These are phyloP conservation scores for Amiota minor DNA, from an alignment of 2,888 invertebrate genomes.

Conservation along the genomic window DNA sequence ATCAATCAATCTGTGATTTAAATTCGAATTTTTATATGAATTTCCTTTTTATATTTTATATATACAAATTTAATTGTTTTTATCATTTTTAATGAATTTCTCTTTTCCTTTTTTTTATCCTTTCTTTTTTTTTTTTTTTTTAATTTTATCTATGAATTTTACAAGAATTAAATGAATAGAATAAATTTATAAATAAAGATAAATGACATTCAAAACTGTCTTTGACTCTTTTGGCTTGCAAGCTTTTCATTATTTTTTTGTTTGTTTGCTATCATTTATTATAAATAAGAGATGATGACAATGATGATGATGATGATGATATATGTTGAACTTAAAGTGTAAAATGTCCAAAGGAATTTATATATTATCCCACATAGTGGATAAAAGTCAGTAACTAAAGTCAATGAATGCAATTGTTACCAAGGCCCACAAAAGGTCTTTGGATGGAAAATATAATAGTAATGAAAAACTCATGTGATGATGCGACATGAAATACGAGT, in stretches of 20 bases:
- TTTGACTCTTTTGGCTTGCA: too few relatives aligned
- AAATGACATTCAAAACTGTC: too few relatives aligned
- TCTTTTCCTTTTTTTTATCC: too few relatives aligned
- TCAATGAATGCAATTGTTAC: conserved; percentile 3
- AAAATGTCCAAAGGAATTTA: conserved; percentile 13
- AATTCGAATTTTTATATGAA: too few relatives aligned
- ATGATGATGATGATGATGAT: conserved; percentile 6
- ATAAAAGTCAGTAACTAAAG: conserved; percentile 28
- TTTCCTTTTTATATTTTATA: too few relatives aligned
- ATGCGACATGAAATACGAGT: conserved; percentile 34
- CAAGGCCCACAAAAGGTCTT: background rate
- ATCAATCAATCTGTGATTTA: too few relatives aligned
- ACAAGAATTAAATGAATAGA: too few relatives aligned
- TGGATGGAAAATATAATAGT: conserved; percentile 8
- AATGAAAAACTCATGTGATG: conserved; percentile 30
- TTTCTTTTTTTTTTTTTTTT: too few relatives aligned
- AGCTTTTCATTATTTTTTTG: conserved; percentile 6
- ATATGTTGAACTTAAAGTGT: background rate
- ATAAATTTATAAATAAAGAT: too few relatives aligned
- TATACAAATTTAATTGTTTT: too few relatives aligned
- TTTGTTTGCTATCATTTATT: conserved; percentile 30
- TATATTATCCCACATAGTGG: conserved; percentile 41
- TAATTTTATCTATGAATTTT: too few relatives aligned
- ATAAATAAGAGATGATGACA: conserved; percentile 20
- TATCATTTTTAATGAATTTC: too few relatives aligned